These are phyloP conservation scores for Octodon degus DNA, from an alignment of 2,113 vertebrate species.

Conservation along the genomic window DNA sequence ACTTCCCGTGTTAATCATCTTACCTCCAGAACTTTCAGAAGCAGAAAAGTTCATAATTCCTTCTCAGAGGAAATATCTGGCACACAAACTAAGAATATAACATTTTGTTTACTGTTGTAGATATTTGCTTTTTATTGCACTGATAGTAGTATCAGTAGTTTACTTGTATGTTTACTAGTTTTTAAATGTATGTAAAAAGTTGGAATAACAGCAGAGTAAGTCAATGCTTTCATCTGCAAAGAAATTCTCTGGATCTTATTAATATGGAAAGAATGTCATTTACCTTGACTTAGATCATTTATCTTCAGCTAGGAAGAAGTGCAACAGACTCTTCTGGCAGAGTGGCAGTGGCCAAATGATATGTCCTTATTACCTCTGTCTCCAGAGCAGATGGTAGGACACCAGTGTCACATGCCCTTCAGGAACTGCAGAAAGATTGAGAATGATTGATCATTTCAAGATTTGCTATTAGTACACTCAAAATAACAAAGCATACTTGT, in stretches of 20 bases:
- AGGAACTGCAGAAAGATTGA: not conserved
- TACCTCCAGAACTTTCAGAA: not conserved
- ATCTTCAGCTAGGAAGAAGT: not conserved
- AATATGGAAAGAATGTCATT: not conserved
- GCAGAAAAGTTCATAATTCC: not conserved
- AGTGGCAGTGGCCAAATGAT: not conserved
- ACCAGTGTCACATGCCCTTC: not conserved
- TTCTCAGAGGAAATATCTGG: not conserved
- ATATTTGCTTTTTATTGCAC: not conserved
- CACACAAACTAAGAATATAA: not conserved
- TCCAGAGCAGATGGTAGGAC: not conserved
- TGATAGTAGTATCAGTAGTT: not conserved
- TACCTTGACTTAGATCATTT: not conserved
- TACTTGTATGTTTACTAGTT: not conserved
- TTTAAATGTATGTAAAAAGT: not conserved
- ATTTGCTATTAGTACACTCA: not conserved
- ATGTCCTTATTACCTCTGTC: not conserved
- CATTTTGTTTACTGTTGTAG: not conserved
- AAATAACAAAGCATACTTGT: constrained; percentile 43
- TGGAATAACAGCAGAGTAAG: not conserved
- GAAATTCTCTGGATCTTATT: not conserved
- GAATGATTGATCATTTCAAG: not conserved
- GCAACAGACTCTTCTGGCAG: not conserved
- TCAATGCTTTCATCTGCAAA: not conserved
- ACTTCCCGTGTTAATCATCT: not conserved